phyloP scores from a whole-genome alignment of 2,888 invertebrate species.

The Platycheirus albimanus region DNA sequence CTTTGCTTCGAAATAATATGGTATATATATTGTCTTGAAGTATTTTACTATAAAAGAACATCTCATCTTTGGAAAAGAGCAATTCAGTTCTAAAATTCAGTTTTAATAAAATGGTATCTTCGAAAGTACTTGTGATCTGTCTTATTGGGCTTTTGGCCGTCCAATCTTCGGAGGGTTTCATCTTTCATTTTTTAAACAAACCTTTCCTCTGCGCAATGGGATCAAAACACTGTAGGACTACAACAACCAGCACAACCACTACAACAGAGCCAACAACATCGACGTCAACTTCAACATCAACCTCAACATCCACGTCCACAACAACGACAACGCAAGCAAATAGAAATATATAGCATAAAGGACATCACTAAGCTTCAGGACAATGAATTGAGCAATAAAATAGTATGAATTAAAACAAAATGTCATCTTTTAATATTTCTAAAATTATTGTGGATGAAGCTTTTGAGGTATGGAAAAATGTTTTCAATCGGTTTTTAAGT shows the following conservation, averaged over 20 bases:
- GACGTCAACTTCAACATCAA: slow-evolving; percentile 1
- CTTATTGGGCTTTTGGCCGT: slow-evolving; percentile 3
- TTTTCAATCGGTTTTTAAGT: too few species aligned
- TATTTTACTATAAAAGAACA: background rate
- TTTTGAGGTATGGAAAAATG: too few species aligned
- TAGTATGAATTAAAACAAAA: too few species aligned
- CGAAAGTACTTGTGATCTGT: background rate
- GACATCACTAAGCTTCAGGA: too few species aligned
- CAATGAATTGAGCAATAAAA: too few species aligned
- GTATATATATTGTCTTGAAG: too few species aligned
- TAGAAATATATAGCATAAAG: too few species aligned
- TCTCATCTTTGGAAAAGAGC: background rate
- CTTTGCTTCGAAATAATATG: too few species aligned
- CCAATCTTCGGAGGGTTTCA: background rate
- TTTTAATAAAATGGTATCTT: background rate
- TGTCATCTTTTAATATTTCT: too few species aligned
- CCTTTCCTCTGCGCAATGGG: background rate
- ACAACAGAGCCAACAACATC: slow-evolving; percentile 1
- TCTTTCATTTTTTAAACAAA: slow-evolving; percentile 5
- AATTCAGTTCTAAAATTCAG: background rate
- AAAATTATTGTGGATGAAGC: too few species aligned
- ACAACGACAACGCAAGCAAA: background rate
- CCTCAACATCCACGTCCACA: background rate
- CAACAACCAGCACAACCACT: background rate
- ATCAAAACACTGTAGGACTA: background rate